Base-by-base conservation (phyloP, 2,888 invertebrate species). In the Nezara viridula region DNA sequence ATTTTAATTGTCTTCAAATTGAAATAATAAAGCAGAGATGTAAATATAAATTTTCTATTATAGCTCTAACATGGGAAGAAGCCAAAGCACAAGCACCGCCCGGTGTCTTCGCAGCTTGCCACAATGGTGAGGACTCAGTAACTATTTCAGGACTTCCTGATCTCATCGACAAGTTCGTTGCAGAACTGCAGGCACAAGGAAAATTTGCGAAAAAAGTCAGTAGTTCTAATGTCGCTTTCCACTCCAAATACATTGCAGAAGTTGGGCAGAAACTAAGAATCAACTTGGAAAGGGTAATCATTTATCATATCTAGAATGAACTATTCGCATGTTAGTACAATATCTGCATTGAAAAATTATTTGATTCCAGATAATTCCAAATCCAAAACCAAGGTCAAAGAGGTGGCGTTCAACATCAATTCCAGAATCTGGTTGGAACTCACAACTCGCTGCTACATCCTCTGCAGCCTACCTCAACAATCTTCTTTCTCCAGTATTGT, bases 391-490 rank as follows among this genome's bases (percentile, higher is more conserved):
- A 91, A 95, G 99, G 91, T 95, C 96, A 0, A 91, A 95, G 0
- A 95, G 96, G 91, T 99, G 99, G 99, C 94, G 99, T 90, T 98
- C 98, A 90, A 97, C 98, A 47, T 98, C 98, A 89, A 96, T 99
- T 92, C 98, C 98, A 0, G 96, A 97, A 93, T 94, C 94, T 7
- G 95, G 96, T 86, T 98, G 98, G 98, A 94, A 94, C 91, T 94
- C 95, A 0, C 95, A 96, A 0, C 92, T 97, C 60, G 97, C 98
- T 0, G 95, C 95, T 92, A 94, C 95, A 91, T 98, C 98, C 90
- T 98, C 98, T 86, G 96, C 98, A 1, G 97, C 96, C 60, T 99
- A 99, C 93, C 98, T 98, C 52, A 98, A 99, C 94, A 99, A 99
- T 93, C 94, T 99, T 91, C 94, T 98, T 89, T 98, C 98, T 88